Evolutionary conservation across 35 echinoderm and acorn worm genomes (phyloP).

Genomic region (Apostichopus parvimensis): DNA sequence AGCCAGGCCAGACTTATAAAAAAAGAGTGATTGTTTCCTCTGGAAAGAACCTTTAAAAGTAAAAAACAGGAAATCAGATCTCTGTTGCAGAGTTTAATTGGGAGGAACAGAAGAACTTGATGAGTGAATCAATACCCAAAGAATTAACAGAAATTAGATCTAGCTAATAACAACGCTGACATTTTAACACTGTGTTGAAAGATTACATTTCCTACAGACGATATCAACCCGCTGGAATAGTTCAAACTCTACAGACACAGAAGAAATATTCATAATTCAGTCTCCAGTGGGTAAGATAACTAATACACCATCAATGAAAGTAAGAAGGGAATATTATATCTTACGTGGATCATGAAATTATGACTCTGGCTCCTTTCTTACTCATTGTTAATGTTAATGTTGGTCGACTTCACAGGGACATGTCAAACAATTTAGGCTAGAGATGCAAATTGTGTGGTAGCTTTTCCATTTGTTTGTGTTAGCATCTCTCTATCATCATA

Average conservation of each 20-base stretch:
- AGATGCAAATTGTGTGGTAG: no score
- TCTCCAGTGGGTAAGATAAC: no score
- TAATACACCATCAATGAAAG: no score
- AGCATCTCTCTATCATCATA: no score
- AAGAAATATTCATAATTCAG: not conserved
- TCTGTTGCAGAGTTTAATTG: not conserved
- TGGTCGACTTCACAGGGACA: no score
- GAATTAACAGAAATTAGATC: not conserved
- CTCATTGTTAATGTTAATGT: no score
- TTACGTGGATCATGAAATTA: no score
- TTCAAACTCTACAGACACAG: not conserved
- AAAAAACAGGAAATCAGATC: not conserved
- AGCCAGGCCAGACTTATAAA: no score
- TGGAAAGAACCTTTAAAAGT: not conserved
- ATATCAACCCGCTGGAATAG: not conserved
- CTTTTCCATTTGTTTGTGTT: no score
- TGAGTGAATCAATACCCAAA: not conserved
- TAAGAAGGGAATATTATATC: no score
- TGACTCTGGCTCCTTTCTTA: no score
- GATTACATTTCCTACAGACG: not conserved
- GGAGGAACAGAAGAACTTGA: not conserved
- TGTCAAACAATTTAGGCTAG: no score
- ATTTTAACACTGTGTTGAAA: not conserved
- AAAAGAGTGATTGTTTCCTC: not conserved
- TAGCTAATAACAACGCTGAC: not conserved